Base-by-base conservation (phyloP, 2,888 invertebrate species). In the Drosophila atroscutellata region DNA sequence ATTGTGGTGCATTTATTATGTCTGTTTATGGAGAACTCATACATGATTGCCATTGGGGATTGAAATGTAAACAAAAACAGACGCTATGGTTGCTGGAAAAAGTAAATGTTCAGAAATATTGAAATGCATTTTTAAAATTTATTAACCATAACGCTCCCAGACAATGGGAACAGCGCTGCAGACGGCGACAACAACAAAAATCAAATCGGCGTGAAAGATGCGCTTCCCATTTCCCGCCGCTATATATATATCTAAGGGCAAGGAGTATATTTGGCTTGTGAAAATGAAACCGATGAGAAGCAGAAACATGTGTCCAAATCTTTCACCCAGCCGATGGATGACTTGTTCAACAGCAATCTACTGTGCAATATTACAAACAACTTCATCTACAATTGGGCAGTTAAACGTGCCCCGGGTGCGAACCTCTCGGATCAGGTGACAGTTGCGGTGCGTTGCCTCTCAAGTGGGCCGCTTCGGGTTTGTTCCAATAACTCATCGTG, bases 401-500 rank as follows among this genome's bases (percentile, higher is more conserved):
- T 71, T 84, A 72, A 54, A 58, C 75, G 37, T 59, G 74, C 42
- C 56, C 74, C 74, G 76, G 72, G 85, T 86, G 82, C 79, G 80
- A 86, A 85, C 82, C 80, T 70, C 79, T 66, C 26, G 80, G 72
- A 80, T 90, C 89, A 88, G 90, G 89, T 90, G 90, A 86, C 86
- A 75, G 86, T 83, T 86, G 89, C 83, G 89, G 87, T 86, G 72
- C 75, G 79, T 75, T 84, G 80, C 76, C 82, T 86, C 89, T 90
- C 76, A 84, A 90, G 87, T 88, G 86, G 83, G 81, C 83, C 78
- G 81, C 83, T 80, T 74, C 87, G 72, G 59, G 81, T 80, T 87
- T 81, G 82, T 73, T 87, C 68, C 80, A 87, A 90, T 90, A 90
- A 90, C 78, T 90, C 89, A 90, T 88, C 80, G 76, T 45, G 45